phyloP scores from a whole-genome alignment of 2,113 vertebrate species.

The Anhinga rufa region DNA sequence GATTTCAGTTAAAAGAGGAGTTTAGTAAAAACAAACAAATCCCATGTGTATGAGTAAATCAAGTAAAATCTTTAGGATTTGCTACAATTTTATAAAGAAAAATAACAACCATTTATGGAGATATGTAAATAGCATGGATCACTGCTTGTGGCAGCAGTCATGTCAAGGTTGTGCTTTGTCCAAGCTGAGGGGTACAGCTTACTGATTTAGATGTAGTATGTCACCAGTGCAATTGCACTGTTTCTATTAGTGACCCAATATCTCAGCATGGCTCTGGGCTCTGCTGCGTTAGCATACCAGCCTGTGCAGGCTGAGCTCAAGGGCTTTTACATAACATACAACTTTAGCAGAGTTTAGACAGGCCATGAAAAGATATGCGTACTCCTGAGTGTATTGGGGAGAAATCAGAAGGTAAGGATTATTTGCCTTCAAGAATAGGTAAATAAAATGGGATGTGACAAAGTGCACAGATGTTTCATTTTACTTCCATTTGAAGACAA shows the following conservation, averaged over 20 bases:
- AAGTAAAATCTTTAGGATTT: background rate
- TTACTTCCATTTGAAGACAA: background rate
- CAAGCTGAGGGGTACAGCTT: background rate
- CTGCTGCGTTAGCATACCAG: fast-evolving
- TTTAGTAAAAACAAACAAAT: background rate
- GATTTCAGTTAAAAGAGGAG: background rate
- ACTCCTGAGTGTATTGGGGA: background rate
- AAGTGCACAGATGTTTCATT: background rate
- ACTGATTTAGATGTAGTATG: background rate
- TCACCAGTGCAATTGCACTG: background rate
- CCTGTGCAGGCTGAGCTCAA: background rate
- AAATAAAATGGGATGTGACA: background rate
- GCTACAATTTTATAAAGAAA: background rate
- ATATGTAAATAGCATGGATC: background rate
- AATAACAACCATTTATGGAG: background rate
- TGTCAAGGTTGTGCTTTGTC: background rate
- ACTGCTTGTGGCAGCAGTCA: background rate
- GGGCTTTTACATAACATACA: background rate
- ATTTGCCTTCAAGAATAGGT: background rate
- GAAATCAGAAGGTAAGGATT: background rate
- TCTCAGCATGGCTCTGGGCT: background rate
- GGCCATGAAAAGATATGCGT: background rate
- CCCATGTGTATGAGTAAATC: background rate
- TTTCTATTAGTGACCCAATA: background rate
- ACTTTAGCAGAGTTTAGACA: background rate